Percentiles rank a stretch among this genome's conserved stretches.
phyloP scores from a whole-genome alignment of 2,888 invertebrate species.

The Coecobrya sp. region DNA sequence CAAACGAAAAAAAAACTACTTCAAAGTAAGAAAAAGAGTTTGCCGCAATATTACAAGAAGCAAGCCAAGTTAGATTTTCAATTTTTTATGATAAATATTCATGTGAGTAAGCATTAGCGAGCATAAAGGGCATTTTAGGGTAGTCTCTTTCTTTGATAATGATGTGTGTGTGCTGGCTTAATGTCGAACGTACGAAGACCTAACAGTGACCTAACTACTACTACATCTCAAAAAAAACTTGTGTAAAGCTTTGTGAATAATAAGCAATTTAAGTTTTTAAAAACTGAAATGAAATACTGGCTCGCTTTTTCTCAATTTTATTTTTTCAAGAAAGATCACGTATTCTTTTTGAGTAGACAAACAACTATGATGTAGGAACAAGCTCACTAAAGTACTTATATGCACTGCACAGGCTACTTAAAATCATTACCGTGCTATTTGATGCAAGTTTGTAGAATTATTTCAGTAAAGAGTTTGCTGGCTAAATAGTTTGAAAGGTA shows the following conservation, averaged over 20 bases:
- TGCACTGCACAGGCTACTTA: not conserved
- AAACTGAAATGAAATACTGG: conserved; percentile 77
- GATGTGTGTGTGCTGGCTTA: conserved; percentile 69
- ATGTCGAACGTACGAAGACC: conserved; percentile 66
- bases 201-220: conserved; percentile 29
- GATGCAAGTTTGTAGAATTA: not conserved
- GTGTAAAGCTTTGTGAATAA: conserved; percentile 63
- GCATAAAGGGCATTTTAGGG: conserved; percentile 68
- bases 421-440: not conserved
- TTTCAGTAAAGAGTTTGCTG: conserved; percentile 44
- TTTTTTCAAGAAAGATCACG: conserved; percentile 73
- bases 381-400: not conserved
- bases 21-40: conserved; percentile 68
- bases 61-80: conserved; percentile 46
- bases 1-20: conserved; percentile 50
- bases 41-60: conserved; percentile 59
- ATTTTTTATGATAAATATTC: conserved; percentile 78
- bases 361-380: conserved; percentile 42
- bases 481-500: conserved; percentile 17
- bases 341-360: conserved; percentile 31
- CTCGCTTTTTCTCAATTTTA: conserved; percentile 52
- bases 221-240: conserved; percentile 50
- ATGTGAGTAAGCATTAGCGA: conserved; percentile 59
- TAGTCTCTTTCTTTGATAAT: conserved; percentile 47
- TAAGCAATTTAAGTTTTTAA: conserved; percentile 62